Conservation (phyloP, 2,113 vertebrate species). For the Gyps fulvus region DNA sequence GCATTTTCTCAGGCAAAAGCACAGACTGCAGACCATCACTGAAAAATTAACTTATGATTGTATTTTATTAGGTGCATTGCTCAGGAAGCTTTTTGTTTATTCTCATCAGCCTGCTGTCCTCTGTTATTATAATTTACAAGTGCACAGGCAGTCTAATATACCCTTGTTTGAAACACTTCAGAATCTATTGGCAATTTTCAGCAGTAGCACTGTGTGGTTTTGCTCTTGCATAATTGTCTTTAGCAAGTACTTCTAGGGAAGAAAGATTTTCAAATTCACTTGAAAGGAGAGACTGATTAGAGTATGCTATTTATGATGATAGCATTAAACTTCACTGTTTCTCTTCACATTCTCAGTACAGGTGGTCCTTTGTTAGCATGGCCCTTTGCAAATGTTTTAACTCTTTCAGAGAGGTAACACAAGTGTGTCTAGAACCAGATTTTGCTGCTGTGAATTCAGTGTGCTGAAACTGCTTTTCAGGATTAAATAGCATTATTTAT, state of each 20-base stretch:
- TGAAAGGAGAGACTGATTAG: slow-evolving; percentile 32
- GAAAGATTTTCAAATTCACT: slow-evolving; percentile 26
- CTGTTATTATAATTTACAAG: slow-evolving; percentile 24
- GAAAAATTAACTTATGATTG: slow-evolving; percentile 54
- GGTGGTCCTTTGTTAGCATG: slow-evolving; percentile 9
- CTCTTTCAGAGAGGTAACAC: neutral
- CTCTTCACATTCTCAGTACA: neutral
- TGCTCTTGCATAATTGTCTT: slow-evolving; percentile 18
- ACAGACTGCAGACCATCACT: neutral
- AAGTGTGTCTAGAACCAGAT: neutral
- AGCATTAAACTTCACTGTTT: slow-evolving; percentile 1
- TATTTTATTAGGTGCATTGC: slow-evolving; percentile 47
- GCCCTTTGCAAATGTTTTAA: neutral
- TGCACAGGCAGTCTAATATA: slow-evolving; percentile 26
- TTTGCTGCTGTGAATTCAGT: neutral
- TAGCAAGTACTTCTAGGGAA: neutral
- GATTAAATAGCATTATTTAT: neutral
- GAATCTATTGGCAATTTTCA: slow-evolving; percentile 36
- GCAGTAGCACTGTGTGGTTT: neutral
- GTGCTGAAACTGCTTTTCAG: neutral
- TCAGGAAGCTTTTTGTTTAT: slow-evolving; percentile 50
- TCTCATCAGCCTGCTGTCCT: slow-evolving; percentile 39
- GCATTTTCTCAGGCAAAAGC: slow-evolving; percentile 49
- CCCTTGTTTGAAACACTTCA: slow-evolving; percentile 46
- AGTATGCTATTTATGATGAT: neutral